Evolutionary conservation across 2,888 invertebrate genomes (phyloP).

Genomic region (Mycalesis mineus): DNA sequence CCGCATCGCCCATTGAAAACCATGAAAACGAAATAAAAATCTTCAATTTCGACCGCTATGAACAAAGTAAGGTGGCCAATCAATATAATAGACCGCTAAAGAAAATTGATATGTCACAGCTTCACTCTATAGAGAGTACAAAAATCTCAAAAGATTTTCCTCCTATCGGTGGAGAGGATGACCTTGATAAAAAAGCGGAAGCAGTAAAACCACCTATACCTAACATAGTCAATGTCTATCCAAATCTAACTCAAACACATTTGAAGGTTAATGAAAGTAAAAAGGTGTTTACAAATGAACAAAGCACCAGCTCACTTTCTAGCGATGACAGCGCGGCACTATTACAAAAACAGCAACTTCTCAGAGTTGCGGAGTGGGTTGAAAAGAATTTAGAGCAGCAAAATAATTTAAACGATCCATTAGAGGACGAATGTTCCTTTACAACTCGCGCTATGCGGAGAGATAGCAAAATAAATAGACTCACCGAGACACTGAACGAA

Average conservation of each 20-base stretch:
- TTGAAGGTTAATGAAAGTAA: slow-evolving; percentile 67
- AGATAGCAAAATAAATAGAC: slow-evolving; percentile 58
- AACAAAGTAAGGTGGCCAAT: slow-evolving; percentile 60
- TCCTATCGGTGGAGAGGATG: slow-evolving; percentile 41
- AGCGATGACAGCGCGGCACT: slow-evolving; percentile 76
- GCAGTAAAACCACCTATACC: slow-evolving; percentile 51
- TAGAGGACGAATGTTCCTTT: slow-evolving; percentile 64
- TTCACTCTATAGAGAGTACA: slow-evolving; percentile 68
- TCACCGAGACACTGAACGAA: slow-evolving; percentile 67
- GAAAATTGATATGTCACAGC: slow-evolving; percentile 70
- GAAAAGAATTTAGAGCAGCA: slow-evolving; percentile 80
- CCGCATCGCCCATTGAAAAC: slow-evolving; percentile 47
- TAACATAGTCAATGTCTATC: slow-evolving; percentile 69
- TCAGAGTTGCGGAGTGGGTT: slow-evolving; percentile 88
- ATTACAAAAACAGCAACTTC: slow-evolving; percentile 80
- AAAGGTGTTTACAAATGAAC: slow-evolving; percentile 69
- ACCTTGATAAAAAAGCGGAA: slow-evolving; percentile 50
- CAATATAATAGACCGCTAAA: slow-evolving; percentile 58
- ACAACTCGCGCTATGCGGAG: slow-evolving; percentile 49
- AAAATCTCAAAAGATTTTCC: slow-evolving; percentile 71
- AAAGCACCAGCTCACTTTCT: slow-evolving; percentile 72
- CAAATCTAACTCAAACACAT: slow-evolving; percentile 70
- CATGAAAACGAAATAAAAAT: slow-evolving; percentile 69
- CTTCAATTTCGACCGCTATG: slow-evolving; percentile 75
- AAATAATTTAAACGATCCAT: slow-evolving; percentile 63